Evolutionary conservation across 2,888 invertebrate genomes (phyloP).

Genomic region (Gymnocheta viridis): DNA sequence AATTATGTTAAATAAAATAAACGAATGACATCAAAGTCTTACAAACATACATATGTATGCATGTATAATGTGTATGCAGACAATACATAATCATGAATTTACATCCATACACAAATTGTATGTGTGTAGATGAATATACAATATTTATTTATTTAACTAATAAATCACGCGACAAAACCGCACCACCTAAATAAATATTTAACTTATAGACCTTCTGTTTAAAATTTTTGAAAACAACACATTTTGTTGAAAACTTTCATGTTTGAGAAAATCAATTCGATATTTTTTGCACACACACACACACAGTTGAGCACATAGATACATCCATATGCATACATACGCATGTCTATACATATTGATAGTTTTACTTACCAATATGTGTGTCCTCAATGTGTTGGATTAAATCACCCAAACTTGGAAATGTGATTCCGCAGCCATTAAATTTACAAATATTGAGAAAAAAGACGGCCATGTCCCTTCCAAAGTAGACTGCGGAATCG

Average conservation of each 20-base stretch:
- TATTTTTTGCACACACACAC: constrained; percentile 12
- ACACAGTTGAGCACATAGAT: constrained; percentile 22
- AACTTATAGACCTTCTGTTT: neutral
- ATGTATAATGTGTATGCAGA: neutral
- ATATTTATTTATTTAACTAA: constrained; percentile 46
- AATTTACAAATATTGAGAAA: constrained; percentile 94
- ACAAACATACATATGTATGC: neutral
- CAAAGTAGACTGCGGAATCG: constrained; percentile 81
- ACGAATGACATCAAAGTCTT: constrained; percentile 35
- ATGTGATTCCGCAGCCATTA: constrained; percentile 92
- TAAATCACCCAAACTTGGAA: constrained; percentile 90
- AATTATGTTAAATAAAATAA: constrained; percentile 13
- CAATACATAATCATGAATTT: no score
- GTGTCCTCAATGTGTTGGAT: constrained; percentile 94
- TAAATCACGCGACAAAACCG: constrained; percentile 66
- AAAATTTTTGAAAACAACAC: neutral
- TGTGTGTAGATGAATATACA: neutral
- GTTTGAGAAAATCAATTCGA: constrained; percentile 24
- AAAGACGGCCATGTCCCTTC: constrained; percentile 91
- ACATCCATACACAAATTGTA: no score
- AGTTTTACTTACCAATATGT: constrained; percentile 87
- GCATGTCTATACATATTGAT: constrained; percentile 16
- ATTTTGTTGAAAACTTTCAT: neutral
- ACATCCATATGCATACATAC: neutral
- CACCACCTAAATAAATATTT: constrained; percentile 1